Conservation (phyloP, 2,113 vertebrate genomes). For the Plecotus auritus region DNA sequence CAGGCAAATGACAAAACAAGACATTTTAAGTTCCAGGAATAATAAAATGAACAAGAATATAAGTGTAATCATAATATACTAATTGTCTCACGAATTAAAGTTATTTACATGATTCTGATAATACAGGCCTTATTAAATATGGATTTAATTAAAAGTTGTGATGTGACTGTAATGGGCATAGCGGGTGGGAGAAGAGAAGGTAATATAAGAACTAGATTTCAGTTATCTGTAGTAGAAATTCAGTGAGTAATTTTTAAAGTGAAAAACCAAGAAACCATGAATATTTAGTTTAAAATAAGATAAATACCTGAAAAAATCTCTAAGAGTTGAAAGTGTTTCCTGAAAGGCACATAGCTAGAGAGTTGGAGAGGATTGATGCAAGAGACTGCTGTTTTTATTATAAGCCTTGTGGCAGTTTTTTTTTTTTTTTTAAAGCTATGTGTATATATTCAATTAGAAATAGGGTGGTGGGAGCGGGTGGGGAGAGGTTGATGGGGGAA, state of each 20-base stretch:
- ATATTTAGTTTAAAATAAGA: not conserved
- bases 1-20: conserved; percentile 5
- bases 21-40: conserved; percentile 5
- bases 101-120: not conserved
- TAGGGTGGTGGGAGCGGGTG: not conserved
- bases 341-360: not conserved
- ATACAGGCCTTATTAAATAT: not conserved
- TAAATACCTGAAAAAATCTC: not conserved
- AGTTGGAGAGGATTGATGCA: not conserved
- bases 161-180: not conserved
- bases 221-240: not conserved
- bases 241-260: not conserved
- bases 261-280: not conserved
- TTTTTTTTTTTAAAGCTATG: not conserved
- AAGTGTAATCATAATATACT: not conserved
- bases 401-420: not conserved
- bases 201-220: not conserved
- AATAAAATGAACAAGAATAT: conserved; percentile 12
- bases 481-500: too few species aligned
- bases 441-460: not conserved
- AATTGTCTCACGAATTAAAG: not conserved
- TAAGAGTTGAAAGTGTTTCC: not conserved
- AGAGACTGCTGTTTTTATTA: not conserved
- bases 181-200: not conserved
- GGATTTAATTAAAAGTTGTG: conserved; percentile 1